phyloP scores from a whole-genome alignment of 1,140 invertebrate species.

The Zaprionus inermis region DNA sequence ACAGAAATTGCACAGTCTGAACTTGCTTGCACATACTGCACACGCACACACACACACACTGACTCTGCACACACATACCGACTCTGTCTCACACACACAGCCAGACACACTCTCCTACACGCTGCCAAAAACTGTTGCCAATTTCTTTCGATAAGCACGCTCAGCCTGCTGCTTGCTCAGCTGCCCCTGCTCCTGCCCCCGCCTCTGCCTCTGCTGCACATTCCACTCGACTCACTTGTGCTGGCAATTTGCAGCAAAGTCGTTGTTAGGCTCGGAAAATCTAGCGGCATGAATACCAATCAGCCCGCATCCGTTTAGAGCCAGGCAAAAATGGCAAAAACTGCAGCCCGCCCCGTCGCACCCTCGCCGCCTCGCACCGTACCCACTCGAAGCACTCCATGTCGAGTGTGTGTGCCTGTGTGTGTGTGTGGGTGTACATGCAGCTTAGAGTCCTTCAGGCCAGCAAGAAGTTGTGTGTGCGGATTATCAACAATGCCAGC shows the following conservation, averaged over 20 bases:
- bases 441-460: not conserved
- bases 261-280: constrained; percentile 1
- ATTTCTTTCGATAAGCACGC: not conserved
- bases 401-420: not conserved
- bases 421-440: not conserved
- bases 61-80: too few relatives aligned
- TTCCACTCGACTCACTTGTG: not conserved
- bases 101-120: too few relatives aligned
- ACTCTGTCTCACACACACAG: too few relatives aligned
- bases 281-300: constrained; percentile 17
- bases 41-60: not conserved
- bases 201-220: not conserved
- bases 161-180: not conserved
- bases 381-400: not conserved
- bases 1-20: not conserved
- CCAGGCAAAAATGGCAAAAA: not conserved
- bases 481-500: not conserved
- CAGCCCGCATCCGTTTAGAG: not conserved
- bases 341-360: not conserved
- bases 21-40: not conserved
- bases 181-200: not conserved
- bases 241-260: not conserved
- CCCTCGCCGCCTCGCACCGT: not conserved
- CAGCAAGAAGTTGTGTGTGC: constrained; percentile 4
- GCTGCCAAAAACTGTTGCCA: not conserved